Evolutionary conservation across 2,888 invertebrate genomes (phyloP).

Genomic region (Nymphalis c-album): DNA sequence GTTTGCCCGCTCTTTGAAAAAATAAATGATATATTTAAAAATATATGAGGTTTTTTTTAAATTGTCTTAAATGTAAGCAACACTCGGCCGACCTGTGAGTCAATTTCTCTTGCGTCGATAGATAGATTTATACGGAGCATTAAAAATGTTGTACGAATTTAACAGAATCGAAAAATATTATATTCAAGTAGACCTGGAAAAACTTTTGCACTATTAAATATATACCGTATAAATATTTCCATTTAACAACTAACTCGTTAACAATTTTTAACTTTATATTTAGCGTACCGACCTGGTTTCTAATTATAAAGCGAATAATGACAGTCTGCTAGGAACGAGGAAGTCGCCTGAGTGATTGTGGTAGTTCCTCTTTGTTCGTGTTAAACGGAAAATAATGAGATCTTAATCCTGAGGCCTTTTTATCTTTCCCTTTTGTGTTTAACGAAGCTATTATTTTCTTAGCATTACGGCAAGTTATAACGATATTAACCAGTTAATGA

Average conservation of each 20-base stretch:
- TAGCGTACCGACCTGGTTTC: slow-evolving; percentile 20
- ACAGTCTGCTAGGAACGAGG: slow-evolving; percentile 18
- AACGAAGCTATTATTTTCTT: slow-evolving; percentile 33
- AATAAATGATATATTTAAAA: no score
- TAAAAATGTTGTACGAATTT: no score
- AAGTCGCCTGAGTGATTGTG: slow-evolving; percentile 34
- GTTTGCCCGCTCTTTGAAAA: no score
- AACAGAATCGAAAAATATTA: no score
- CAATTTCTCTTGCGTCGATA: no score
- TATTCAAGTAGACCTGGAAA: no score
- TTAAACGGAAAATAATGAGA: slow-evolving; percentile 38
- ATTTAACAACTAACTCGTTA: not conserved
- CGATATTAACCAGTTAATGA: slow-evolving; percentile 9
- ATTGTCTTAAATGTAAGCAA: no score
- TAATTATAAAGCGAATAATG: slow-evolving; percentile 31
- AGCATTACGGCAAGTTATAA: slow-evolving; percentile 27
- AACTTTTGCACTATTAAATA: no score
- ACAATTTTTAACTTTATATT: slow-evolving; percentile 16
- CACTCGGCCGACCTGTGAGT: no score
- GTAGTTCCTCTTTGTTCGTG: slow-evolving; percentile 37
- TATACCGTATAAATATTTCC: not conserved
- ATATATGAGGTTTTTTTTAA: no score
- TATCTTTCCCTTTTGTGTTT: slow-evolving; percentile 37
- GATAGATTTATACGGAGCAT: no score
- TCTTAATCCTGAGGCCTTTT: slow-evolving; percentile 38